These are phyloP conservation scores for Theonella swinhoei DNA, from an alignment of 37 sponge, comb jelly and placozoan genomes.

Conservation along the genomic window DNA sequence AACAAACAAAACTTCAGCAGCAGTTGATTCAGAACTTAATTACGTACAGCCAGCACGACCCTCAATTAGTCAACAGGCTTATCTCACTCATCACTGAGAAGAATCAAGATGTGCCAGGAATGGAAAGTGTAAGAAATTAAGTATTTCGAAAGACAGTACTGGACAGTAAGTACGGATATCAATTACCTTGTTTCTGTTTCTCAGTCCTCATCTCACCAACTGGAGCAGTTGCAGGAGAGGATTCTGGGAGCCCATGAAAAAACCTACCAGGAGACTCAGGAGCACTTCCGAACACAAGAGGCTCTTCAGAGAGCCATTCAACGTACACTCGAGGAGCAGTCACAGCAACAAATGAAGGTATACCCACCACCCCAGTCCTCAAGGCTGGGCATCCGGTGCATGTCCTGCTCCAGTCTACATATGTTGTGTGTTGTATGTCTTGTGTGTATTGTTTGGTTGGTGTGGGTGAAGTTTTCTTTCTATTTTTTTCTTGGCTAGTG, in stretches of 20 bases:
- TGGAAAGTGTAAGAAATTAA: not conserved
- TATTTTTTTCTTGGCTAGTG: too few relatives aligned
- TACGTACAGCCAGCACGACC: constrained; percentile 20
- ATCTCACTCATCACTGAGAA: not conserved
- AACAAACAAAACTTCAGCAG: constrained; percentile 28
- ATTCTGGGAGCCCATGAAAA: constrained; percentile 33
- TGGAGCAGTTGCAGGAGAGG: constrained; percentile 29
- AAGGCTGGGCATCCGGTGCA: too few relatives aligned
- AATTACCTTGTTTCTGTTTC: too few relatives aligned
- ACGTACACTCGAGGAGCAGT: constrained; percentile 22
- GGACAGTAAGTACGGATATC: too few relatives aligned
- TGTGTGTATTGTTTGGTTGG: too few relatives aligned
- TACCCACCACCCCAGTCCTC: too few relatives aligned
- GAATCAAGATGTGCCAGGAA: not conserved
- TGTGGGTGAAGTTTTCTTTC: not conserved
- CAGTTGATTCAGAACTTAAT: constrained; percentile 50
- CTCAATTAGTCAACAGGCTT: constrained; percentile 15
- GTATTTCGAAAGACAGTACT: too few relatives aligned
- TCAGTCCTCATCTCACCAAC: not conserved
- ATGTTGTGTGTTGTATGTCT: too few relatives aligned
- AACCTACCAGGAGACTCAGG: constrained; percentile 25
- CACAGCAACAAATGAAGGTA: constrained; percentile 35
- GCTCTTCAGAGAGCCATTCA: constrained; percentile 36
- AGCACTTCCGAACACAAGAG: constrained; percentile 41
- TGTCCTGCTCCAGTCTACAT: too few relatives aligned